Percentiles rank a stretch among this genome's conserved stretches.
phyloP scores from a whole-genome alignment of 2,797 vertebrate species.

The Sebastes vulpes region DNA sequence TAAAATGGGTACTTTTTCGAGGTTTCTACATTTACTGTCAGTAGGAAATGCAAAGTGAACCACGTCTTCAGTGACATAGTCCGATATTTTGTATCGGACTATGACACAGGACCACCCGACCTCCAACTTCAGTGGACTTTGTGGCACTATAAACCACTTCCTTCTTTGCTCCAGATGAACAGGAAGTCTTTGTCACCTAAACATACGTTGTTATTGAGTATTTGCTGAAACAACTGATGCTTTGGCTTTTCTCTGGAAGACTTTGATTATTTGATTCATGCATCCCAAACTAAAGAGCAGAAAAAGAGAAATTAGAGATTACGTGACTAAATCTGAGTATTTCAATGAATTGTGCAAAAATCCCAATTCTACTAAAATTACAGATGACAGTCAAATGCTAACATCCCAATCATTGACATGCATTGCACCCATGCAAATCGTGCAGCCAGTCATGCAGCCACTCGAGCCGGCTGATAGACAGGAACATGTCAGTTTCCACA shows the following conservation, averaged over 20 bases:
- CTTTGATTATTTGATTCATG: neutral
- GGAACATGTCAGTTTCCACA: constrained; percentile 54
- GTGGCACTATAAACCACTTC: neutral
- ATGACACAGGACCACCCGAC: neutral
- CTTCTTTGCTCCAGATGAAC: neutral
- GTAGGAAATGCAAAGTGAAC: neutral
- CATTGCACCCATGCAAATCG: neutral
- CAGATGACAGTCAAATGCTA: neutral
- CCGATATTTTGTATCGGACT: neutral
- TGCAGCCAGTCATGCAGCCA: neutral
- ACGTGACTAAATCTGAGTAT: neutral
- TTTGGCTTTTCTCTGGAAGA: neutral
- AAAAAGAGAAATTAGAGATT: neutral
- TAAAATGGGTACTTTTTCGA: neutral
- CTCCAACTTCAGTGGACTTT: neutral
- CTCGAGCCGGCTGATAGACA: constrained; percentile 33
- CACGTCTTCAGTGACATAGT: neutral
- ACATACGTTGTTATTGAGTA: neutral
- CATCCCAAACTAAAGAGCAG: neutral
- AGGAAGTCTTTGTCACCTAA: neutral
- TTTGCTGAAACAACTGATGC: neutral
- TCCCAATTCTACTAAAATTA: neutral
- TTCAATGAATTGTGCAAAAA: neutral
- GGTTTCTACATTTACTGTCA: neutral
- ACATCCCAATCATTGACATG: neutral